Conservation (phyloP, 2,113 vertebrate species). For the Nicator chloris region DNA sequence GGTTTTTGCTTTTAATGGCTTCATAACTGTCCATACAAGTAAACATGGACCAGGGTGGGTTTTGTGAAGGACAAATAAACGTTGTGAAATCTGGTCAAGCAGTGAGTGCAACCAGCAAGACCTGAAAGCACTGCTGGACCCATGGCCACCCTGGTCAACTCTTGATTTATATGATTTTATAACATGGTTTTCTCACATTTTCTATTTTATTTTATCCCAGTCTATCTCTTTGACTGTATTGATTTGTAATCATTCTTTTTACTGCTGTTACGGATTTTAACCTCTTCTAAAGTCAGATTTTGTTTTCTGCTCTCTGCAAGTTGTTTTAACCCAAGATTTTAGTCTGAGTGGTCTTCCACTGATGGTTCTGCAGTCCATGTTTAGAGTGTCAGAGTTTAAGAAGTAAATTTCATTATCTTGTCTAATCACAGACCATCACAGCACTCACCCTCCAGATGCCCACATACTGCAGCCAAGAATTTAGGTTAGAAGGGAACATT, state of each 20-base stretch:
- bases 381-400: not conserved
- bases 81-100: not conserved
- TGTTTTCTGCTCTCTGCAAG: not conserved
- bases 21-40: not conserved
- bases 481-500: not conserved
- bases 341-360: not conserved
- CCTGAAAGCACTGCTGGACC: not conserved
- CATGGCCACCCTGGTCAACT: not conserved
- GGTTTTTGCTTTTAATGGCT: not conserved
- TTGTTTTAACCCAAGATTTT: not conserved
- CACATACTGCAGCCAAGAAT: not conserved
- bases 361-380: not conserved
- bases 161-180: not conserved
- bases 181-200: not conserved
- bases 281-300: not conserved
- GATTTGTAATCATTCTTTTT: not conserved
- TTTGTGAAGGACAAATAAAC: not conserved
- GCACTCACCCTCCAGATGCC: not conserved
- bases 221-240: not conserved
- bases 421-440: not conserved
- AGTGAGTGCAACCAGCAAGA: not conserved
- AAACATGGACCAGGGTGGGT: not conserved
- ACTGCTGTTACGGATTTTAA: not conserved
- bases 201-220: not conserved
- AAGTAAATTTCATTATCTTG: not conserved